phyloP scores from a whole-genome alignment of 2,797 vertebrate species.

The Danionella dracula region DNA sequence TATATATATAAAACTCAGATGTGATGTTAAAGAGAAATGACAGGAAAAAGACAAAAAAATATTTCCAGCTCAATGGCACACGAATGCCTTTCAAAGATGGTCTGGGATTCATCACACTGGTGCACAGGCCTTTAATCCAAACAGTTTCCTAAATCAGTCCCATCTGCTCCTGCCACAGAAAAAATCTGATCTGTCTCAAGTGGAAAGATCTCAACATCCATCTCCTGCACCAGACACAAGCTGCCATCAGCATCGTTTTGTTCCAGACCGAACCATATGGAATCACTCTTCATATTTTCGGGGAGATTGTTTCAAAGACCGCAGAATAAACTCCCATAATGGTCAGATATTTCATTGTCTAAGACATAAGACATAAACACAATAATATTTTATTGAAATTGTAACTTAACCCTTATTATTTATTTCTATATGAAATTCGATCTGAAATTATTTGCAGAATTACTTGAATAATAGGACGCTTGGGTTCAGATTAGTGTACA shows the following conservation, averaged over 20 bases:
- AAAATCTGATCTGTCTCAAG: conserved; percentile 5
- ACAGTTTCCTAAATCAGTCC: neutral
- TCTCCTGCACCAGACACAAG: neutral
- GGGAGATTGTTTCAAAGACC: neutral
- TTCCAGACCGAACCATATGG: neutral
- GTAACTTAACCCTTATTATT: no score
- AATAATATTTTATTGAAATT: no score
- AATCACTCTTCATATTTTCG: conserved; percentile 6
- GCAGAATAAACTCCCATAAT: neutral
- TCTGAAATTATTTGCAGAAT: no score
- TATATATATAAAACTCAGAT: no score
- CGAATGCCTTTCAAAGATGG: neutral
- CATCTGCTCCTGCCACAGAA: neutral
- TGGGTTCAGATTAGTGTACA: no score
- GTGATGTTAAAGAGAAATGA: no score
- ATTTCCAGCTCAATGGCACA: neutral
- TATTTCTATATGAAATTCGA: no score
- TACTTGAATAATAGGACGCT: no score
- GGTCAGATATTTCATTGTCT: neutral
- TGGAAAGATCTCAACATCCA: neutral
- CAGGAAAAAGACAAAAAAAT: no score
- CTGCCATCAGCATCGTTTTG: neutral
- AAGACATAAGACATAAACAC: neutral
- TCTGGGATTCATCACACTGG: neutral
- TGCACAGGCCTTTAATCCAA: neutral